Conservation (phyloP, 2,113 vertebrate genomes). For the Semnornis frantzii region DNA sequence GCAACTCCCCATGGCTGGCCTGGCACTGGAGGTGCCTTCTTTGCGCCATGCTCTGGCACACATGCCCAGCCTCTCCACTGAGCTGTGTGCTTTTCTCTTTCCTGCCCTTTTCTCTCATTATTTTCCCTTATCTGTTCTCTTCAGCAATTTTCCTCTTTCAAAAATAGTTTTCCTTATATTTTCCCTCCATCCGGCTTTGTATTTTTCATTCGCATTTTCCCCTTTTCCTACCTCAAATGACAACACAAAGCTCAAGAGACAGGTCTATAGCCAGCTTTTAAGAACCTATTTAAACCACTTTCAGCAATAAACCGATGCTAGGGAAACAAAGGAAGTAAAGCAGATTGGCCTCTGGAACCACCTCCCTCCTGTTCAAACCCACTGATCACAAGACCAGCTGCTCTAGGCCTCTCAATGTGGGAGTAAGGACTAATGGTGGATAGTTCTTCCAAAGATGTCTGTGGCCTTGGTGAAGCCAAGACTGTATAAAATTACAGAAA, state of each 20-base stretch:
- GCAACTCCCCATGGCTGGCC: neutral
- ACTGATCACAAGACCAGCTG: neutral
- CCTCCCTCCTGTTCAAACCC: neutral
- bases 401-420: neutral
- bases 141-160: constrained; percentile 19
- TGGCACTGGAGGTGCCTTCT: constrained; percentile 18
- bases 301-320: neutral
- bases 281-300: neutral
- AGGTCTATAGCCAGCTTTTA: neutral
- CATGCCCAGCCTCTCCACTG: neutral
- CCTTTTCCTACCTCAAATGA: neutral
- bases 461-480: neutral
- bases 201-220: neutral
- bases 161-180: neutral
- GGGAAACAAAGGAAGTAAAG: neutral
- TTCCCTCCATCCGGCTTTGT: neutral
- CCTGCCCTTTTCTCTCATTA: constrained; percentile 9
- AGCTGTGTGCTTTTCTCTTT: neutral
- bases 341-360: neutral
- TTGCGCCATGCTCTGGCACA: constrained; percentile 20
- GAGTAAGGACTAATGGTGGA: neutral
- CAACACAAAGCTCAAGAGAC: neutral
- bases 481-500: neutral
- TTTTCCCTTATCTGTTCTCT: constrained; percentile 29
- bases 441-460: neutral